Base-by-base conservation (phyloP, 2,888 invertebrate species). In the Zhuqinia jingwanae region DNA sequence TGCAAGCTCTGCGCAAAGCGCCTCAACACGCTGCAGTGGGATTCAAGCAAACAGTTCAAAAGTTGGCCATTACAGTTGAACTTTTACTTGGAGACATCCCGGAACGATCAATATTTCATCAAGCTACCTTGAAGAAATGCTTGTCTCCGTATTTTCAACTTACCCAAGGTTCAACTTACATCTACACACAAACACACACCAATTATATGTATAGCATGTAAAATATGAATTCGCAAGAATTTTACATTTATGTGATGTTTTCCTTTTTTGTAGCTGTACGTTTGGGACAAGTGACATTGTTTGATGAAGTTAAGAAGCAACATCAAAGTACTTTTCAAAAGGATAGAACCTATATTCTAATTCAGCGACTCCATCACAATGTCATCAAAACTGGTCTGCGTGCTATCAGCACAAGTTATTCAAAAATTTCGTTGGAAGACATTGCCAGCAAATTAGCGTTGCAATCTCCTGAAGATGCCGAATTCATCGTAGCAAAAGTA, bases 21-120 rank as follows among this genome's bases (percentile, higher is more conserved):
- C 99, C 99, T 0, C 99, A 99, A 92, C 96, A 97, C 91, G 96
- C 98, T 30, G 99, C 99, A n/a, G 96, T 99, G 88, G 99, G 99
- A 53, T 99, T 99, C 92, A 96, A 99, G 88, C 99, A 99, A 93
- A 98, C 98, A 20, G 98, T 93, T 2, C 98, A 99, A 92, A 99
- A 98, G 92, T 93, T 99, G 83, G 96, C 97, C 1, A 97, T 99
- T 85, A 97, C 98, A 36, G 99, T 99, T 0, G 98, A 99, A 92
- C 93, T 99, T 80, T 93, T 99, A 50, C 93, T 99, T 90, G 99
- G 99, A 88, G 99, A 99, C 92, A 99, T 99, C 90, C 99, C 99
- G 0, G 99, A 99, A 92, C 94, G 99, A 84, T 96, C 97, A 91
- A 95, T 98, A 87, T 99, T 99, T 93, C 95, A 99, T 63, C 97